These are phyloP conservation scores for Tetraodon nigroviridis DNA, from an alignment of 2,113 vertebrate species.

Conservation along the genomic window DNA sequence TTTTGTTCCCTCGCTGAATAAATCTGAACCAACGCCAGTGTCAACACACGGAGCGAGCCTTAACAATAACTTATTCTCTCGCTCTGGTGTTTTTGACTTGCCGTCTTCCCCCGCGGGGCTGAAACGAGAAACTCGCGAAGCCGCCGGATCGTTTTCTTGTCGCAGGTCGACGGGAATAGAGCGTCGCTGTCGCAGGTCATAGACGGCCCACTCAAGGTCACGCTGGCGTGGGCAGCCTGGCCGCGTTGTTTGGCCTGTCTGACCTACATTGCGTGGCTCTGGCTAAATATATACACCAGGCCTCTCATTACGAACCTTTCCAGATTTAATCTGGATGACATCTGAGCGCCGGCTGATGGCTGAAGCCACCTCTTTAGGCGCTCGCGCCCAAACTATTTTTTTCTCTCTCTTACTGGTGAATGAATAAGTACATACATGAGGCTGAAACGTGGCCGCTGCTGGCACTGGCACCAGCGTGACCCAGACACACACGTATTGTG, in stretches of 20 bases:
- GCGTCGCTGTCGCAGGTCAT: conserved; percentile 52
- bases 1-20: conserved; percentile 56
- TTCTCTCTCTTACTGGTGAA: background rate
- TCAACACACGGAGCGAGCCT: conserved; percentile 46
- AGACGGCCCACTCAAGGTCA: conserved; percentile 61
- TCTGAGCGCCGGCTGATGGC: conserved; percentile 39
- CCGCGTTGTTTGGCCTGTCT: conserved; percentile 61
- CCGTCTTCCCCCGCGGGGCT: conserved; percentile 1
- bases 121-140: background rate
- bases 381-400: too few relatives aligned
- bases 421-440: conserved; percentile 5
- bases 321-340: conserved; percentile 65
- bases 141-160: background rate
- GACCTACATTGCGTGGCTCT: conserved; percentile 62
- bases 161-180: conserved; percentile 42
- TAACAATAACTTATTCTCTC: conserved; percentile 44
- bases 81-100: conserved; percentile 28
- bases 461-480: conserved; percentile 25
- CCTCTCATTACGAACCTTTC: conserved; percentile 61
- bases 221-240: conserved; percentile 54
- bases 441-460: conserved; percentile 9
- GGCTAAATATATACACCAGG: conserved; percentile 70
- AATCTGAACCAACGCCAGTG: conserved; percentile 47
- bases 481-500: background rate
- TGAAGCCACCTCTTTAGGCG: too few relatives aligned